Conservation (phyloP, 2,888 invertebrate genomes). For the Xestia xanthographa region DNA sequence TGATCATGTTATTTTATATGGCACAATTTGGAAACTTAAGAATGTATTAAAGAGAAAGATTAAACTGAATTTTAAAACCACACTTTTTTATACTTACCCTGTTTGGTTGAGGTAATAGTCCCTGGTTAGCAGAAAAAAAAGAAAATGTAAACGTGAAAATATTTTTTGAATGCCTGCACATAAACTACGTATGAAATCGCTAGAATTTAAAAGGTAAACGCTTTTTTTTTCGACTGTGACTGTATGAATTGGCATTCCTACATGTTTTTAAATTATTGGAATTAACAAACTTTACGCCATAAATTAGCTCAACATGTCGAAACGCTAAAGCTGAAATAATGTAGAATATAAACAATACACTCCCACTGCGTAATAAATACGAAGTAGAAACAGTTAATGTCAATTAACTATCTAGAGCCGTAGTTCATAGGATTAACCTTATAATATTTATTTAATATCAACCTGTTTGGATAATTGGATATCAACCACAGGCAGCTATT, state of each 20-base stretch:
- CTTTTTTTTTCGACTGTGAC: not conserved
- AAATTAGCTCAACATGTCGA: constrained; percentile 17
- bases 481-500: too few species aligned
- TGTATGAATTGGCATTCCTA: not conserved
- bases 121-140: constrained; percentile 77
- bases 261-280: not conserved
- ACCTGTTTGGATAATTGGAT: too few species aligned
- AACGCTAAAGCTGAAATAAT: constrained; percentile 4
- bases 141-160: constrained; percentile 21
- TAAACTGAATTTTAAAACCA: constrained; percentile 26
- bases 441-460: too few species aligned
- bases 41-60: constrained; percentile 19
- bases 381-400: constrained; percentile 23
- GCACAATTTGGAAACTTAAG: constrained; percentile 4
- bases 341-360: constrained; percentile 23
- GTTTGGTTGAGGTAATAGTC: constrained; percentile 76
- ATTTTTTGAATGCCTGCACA: not conserved
- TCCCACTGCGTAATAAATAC: constrained; percentile 20
- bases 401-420: constrained; percentile 27
- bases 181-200: not conserved
- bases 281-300: constrained; percentile 1
- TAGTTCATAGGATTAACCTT: too few species aligned
- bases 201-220: not conserved
- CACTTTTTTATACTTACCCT: constrained; percentile 73
- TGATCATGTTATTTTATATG: not conserved